Evolutionary conservation across 2,888 invertebrate species (phyloP).

Genomic region (Biston stratarius): DNA sequence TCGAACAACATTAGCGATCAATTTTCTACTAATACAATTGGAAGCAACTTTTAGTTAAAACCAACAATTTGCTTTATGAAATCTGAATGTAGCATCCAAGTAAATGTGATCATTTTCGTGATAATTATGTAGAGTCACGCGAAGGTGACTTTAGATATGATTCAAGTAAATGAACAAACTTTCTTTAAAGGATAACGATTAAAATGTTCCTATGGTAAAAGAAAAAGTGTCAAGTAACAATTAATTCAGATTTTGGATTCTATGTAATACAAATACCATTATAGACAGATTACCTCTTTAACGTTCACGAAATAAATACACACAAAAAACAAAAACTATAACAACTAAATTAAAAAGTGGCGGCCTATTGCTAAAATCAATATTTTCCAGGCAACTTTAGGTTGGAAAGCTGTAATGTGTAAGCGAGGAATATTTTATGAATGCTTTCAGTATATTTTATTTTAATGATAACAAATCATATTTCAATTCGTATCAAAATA

Average conservation of each 20-base stretch:
- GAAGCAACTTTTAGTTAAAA: constrained; percentile 78
- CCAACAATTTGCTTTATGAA: constrained; percentile 83
- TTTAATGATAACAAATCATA: no score
- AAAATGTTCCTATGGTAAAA: not conserved
- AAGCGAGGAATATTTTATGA: constrained; percentile 17
- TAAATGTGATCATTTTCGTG: constrained; percentile 71
- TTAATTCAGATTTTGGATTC: no score
- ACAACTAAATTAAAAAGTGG: no score
- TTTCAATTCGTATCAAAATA: no score
- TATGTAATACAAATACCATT: no score
- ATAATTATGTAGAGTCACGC: constrained; percentile 83
- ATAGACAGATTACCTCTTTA: no score
- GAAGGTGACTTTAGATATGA: constrained; percentile 66
- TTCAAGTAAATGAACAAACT: constrained; percentile 51
- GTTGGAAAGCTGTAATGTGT: no score
- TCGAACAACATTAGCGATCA: constrained; percentile 80
- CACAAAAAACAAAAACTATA: no score
- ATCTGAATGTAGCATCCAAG: constrained; percentile 71
- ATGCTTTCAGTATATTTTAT: constrained; percentile 24
- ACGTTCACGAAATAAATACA: no score
- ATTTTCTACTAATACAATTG: constrained; percentile 80
- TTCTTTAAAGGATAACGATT: constrained; percentile 51
- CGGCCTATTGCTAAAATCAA: no score
- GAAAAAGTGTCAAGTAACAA: no score
- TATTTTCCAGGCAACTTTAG: no score